These are phyloP conservation scores for Chloroclystis v-ata DNA, from an alignment of 2,888 invertebrate species.

Conservation along the genomic window DNA sequence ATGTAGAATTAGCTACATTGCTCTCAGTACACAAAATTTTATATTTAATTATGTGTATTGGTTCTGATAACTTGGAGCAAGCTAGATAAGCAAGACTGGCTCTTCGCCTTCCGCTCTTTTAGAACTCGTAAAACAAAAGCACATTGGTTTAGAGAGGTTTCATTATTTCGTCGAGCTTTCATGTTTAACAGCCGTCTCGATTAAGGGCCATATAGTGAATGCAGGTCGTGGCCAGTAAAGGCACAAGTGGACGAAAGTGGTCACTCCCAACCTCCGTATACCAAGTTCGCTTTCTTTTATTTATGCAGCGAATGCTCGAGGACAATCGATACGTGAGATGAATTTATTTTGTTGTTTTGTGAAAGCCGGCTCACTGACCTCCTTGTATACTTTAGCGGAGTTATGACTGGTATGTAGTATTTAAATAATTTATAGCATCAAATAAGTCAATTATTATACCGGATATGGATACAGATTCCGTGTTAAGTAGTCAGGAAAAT, in stretches of 20 bases:
- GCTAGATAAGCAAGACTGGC: no score
- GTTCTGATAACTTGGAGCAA: no score
- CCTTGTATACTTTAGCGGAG: slow-evolving; percentile 67
- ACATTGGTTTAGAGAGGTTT: no score
- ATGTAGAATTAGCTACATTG: no score
- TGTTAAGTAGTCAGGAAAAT: no score
- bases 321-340: slow-evolving; percentile 78
- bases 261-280: slow-evolving; percentile 52
- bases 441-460: slow-evolving; percentile 23
- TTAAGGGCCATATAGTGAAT: slow-evolving; percentile 2
- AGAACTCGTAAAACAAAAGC: no score
- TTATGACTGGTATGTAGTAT: slow-evolving; percentile 46
- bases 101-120: no score
- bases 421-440: slow-evolving; percentile 59
- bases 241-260: slow-evolving; percentile 53
- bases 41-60: no score
- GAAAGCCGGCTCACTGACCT: slow-evolving; percentile 75
- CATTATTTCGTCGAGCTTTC: no score
- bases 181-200: background rate
- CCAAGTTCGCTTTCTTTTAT: slow-evolving; percentile 75
- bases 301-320: slow-evolving; percentile 69
- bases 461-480: background rate
- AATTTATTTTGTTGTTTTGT: slow-evolving; percentile 78
- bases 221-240: slow-evolving; percentile 2
- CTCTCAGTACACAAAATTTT: no score